Evolutionary conservation across 64 coral and sea anemone species (phyloP).

Genomic region (Porites lutea): DNA sequence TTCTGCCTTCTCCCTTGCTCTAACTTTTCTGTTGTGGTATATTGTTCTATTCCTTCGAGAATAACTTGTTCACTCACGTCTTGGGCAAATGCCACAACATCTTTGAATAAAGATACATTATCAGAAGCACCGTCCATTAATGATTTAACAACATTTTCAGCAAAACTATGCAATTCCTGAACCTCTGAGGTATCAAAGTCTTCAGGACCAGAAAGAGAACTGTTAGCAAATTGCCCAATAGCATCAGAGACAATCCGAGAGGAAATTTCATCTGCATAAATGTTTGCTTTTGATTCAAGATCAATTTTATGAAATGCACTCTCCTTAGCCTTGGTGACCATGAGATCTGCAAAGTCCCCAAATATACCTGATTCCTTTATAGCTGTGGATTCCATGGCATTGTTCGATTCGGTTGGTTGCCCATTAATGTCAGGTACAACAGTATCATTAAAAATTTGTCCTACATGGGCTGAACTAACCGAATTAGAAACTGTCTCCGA

Average conservation of each 20-base stretch:
- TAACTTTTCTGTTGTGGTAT: conserved; percentile 9
- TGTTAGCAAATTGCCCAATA: conserved; percentile 33
- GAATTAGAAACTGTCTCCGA: neutral
- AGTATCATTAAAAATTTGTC: neutral
- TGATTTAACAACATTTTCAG: conserved; percentile 48
- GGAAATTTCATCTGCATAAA: conserved; percentile 39
- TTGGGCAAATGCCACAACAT: conserved; percentile 57
- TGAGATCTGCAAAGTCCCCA: neutral
- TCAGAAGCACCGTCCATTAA: conserved; percentile 47
- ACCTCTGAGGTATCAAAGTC: conserved; percentile 19
- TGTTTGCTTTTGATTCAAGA: neutral
- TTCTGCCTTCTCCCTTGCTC: conserved; percentile 31
- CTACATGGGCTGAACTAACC: neutral
- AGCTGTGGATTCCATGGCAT: conserved; percentile 9
- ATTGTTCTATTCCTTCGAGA: neutral
- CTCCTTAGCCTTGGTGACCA: conserved; percentile 2
- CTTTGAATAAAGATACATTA: neutral
- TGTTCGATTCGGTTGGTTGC: neutral
- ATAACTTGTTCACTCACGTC: conserved; percentile 48
- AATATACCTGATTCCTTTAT: neutral
- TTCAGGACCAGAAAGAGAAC: neutral
- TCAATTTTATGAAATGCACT: conserved; percentile 6
- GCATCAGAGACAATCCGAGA: conserved; percentile 33
- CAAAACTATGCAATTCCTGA: conserved; percentile 63
- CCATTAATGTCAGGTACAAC: neutral